Conservation (phyloP, 2,888 invertebrate species). For the Aspidapion aeneum region DNA sequence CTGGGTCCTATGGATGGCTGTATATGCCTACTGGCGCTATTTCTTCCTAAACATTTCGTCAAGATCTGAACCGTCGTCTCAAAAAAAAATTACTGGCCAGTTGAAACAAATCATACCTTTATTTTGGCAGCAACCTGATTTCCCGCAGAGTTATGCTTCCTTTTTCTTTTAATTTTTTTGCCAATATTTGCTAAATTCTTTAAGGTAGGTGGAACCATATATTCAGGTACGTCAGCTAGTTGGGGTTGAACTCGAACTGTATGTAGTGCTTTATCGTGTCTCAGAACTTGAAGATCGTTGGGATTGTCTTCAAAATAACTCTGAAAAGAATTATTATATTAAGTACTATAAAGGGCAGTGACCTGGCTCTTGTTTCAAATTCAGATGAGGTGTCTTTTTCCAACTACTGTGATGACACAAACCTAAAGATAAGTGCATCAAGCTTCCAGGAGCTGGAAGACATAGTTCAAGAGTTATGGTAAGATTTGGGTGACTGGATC, state of each 20-base stretch:
- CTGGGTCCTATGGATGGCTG: too few relatives aligned
- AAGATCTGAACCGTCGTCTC: too few relatives aligned
- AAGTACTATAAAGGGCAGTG: not conserved
- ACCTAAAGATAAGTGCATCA: not conserved
- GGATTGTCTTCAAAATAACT: slow-evolving; percentile 93
- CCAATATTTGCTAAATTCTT: slow-evolving; percentile 59
- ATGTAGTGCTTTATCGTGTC: slow-evolving; percentile 83
- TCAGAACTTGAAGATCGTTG: slow-evolving; percentile 75
- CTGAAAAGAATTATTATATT: slow-evolving; percentile 45
- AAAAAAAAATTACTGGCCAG: slow-evolving; percentile 2
- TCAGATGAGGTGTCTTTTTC: not conserved
- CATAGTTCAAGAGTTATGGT: not conserved
- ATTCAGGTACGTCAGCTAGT: slow-evolving; percentile 89
- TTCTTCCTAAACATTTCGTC: too few relatives aligned
- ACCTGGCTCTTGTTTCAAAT: not conserved
- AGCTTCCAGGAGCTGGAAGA: not conserved
- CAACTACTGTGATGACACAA: not conserved
- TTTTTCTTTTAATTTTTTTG: slow-evolving; percentile 36
- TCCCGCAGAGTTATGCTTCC: slow-evolving; percentile 29
- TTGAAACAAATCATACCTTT: slow-evolving; percentile 21
- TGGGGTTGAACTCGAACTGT: slow-evolving; percentile 82
- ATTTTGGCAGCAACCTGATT: slow-evolving; percentile 28
- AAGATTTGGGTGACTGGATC: not conserved
- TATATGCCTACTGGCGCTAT: too few relatives aligned
- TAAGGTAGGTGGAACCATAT: slow-evolving; percentile 77